Percentiles rank a stretch among this genome's conserved stretches.
Conservation (phyloP, 2,888 invertebrate species). For the Scaptomyza polygonia region DNA sequence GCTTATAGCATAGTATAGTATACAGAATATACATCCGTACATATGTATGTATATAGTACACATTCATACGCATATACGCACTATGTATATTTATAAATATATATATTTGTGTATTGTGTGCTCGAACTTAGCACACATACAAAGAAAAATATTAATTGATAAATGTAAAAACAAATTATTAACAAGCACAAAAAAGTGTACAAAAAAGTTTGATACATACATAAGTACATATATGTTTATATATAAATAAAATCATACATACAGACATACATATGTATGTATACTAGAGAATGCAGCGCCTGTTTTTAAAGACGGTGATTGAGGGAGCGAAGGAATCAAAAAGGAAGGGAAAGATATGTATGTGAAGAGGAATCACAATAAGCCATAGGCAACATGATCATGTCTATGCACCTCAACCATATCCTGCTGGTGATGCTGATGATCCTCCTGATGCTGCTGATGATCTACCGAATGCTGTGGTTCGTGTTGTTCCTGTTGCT, state of each 20-base stretch:
- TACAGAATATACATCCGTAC: conserved; percentile 43
- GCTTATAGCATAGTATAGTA: conserved; percentile 59
- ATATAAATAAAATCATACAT: conserved; percentile 3
- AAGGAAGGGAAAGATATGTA: conserved; percentile 18
- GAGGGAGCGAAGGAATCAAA: background rate
- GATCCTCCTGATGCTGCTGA: conserved; percentile 27
- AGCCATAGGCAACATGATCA: conserved; percentile 49
- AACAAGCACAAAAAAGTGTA: conserved; percentile 43
- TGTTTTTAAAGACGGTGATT: conserved; percentile 4
- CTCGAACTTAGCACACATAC: conserved; percentile 30
- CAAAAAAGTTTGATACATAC: conserved; percentile 17
- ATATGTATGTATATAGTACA: conserved; percentile 29
- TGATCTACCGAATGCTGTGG: conserved; percentile 3
- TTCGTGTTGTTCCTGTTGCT: conserved; percentile 28
- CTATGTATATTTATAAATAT: conserved; percentile 20
- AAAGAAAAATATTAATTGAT: conserved; percentile 31
- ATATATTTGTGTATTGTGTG: conserved; percentile 24
- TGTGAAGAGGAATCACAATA: conserved; percentile 38
- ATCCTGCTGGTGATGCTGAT: conserved; percentile 38
- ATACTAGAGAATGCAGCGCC: conserved; percentile 41
- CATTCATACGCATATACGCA: conserved; percentile 4
- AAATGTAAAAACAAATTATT: conserved; percentile 50
- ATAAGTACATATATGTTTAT: conserved; percentile 18
- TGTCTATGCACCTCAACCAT: conserved; percentile 47
- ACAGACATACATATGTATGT: background rate